Base-by-base conservation (phyloP, 2,888 invertebrate genomes). In the Dryococelus australis region DNA sequence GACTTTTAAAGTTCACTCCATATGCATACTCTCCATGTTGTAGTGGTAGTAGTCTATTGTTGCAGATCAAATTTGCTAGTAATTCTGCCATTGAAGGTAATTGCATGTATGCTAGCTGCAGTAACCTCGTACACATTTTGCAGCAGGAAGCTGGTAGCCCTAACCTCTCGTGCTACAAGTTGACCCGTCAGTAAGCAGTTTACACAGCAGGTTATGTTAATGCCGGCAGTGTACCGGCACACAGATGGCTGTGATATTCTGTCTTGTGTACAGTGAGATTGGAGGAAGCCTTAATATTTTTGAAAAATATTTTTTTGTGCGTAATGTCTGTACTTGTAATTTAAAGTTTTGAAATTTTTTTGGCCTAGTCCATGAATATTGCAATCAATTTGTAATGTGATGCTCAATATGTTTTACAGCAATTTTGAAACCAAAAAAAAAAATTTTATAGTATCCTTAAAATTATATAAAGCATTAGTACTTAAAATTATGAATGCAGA, bases 401-500 rank as follows among this genome's bases (percentile, higher is more conserved):
- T 65, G 65, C 65, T 65, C 65, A 65, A 16, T 65, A 65, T 24
- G 65, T 24, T 65, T 65, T 65, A 24, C 10, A 65, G 16, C 20
- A 65, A 16, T 65, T 65, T 20, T 24, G 65, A 65, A 65, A 24
- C 65, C 65, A 65, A 65, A 65, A 65, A 65, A 65, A 65, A 65
- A 65, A n/a, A 2, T 51, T 12, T 2, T 16, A 51, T 65, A 16
- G 4, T 65, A 24, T 65, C 10, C 47, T 65, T 35, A 35, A 35
- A 35, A 35, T 35, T 65, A 65, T n/a, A 10, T 65, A 65, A 65
- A 65, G 65, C 20, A 65, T 24, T 65, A 65, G 83, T 83, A 83
- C 24, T 83, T 28, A 83, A 83, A 83, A 83, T 83, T 83, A 13
- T 43, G 28, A 83, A 83, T 24, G n/a, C 83, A 83, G 43, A 83